A percentile compares a stretch with the other conserved stretches of the same genome.
Evolutionary conservation across 2,113 vertebrate species (phyloP).

Genomic region (Sinocyclocheilus rhinocerous): DNA sequence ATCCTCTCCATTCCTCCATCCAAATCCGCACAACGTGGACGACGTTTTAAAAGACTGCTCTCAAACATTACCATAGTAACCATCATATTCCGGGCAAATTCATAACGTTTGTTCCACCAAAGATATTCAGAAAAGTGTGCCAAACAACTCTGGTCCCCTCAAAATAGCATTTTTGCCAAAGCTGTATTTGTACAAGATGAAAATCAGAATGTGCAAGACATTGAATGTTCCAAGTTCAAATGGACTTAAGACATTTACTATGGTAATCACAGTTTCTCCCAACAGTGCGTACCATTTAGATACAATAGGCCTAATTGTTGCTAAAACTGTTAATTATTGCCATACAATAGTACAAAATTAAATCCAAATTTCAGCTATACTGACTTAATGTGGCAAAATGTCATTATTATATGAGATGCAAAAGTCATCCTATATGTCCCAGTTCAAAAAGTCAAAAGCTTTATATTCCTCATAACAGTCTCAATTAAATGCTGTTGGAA

Average conservation of each 20-base stretch:
- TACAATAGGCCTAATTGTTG: background rate
- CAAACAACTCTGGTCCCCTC: background rate
- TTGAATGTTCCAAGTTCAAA: background rate
- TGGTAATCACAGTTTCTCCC: background rate
- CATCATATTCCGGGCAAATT: background rate
- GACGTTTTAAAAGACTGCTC: background rate
- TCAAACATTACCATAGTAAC: background rate
- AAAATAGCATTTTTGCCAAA: background rate
- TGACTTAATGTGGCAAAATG: background rate
- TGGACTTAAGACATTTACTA: background rate
- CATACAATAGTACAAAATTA: no score
- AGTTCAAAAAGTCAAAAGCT: background rate
- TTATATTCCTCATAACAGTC: background rate
- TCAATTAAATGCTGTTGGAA: background rate
- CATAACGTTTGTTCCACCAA: background rate
- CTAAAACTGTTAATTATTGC: background rate
- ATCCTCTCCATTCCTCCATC: background rate
- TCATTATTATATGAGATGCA: background rate
- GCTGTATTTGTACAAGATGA: background rate
- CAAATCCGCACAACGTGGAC: conserved; percentile 1
- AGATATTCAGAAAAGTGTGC: background rate
- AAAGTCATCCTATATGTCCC: background rate
- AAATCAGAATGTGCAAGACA: background rate
- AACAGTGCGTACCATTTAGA: background rate
- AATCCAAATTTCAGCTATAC: background rate